Conservation (phyloP, 2,797 vertebrate species). For the Ambastaia sidthimunki region DNA sequence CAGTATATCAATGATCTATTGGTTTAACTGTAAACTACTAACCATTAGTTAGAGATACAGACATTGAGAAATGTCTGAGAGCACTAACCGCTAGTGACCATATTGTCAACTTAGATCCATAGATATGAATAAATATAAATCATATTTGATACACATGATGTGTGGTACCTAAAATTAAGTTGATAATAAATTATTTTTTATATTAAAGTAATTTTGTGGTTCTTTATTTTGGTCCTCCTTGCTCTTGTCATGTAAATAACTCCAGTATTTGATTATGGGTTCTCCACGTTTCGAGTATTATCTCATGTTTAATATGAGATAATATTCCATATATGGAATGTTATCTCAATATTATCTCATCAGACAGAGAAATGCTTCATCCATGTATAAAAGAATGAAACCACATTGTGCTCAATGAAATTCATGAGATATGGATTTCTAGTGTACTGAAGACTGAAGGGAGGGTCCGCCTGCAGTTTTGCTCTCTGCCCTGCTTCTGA, state of each 20-base stretch:
- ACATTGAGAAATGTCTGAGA: neutral
- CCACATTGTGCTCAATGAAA: neutral
- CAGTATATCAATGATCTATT: neutral
- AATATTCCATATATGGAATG: too few relatives aligned
- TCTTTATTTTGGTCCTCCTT: neutral
- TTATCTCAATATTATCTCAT: too few relatives aligned
- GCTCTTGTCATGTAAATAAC: neutral
- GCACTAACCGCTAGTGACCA: neutral
- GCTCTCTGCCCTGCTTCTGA: conserved; percentile 23
- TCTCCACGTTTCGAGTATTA: neutral
- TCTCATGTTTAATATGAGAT: too few relatives aligned
- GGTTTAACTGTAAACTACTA: neutral
- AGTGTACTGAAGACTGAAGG: neutral
- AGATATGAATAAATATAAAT: conserved; percentile 16
- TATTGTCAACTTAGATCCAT: conserved; percentile 27
- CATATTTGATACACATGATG: conserved; percentile 26
- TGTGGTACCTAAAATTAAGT: conserved; percentile 24
- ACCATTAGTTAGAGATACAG: neutral
- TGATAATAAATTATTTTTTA: conserved; percentile 51
- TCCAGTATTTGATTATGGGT: neutral
- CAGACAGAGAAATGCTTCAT: too few relatives aligned
- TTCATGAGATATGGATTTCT: conserved; percentile 27
- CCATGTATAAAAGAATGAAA: neutral
- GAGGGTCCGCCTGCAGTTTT: conserved; percentile 12
- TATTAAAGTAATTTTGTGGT: conserved; percentile 11